These are phyloP conservation scores for Sabatieria punctata DNA, from an alignment of 2,888 invertebrate species.

Conservation along the genomic window DNA sequence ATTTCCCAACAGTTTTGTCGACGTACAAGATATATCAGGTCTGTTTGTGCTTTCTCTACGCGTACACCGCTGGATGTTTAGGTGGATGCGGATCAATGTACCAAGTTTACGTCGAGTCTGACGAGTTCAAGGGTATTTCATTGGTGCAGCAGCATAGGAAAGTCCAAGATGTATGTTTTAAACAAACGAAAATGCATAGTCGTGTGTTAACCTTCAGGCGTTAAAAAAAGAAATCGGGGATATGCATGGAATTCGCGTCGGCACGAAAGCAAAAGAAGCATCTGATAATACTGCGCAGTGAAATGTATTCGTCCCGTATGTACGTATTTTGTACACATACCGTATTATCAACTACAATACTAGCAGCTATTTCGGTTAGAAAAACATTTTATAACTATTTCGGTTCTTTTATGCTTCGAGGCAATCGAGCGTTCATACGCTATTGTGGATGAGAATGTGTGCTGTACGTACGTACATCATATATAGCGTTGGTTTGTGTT, in stretches of 20 bases:
- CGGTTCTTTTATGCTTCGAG: too few relatives aligned
- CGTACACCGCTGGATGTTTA: too few relatives aligned
- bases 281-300: too few relatives aligned
- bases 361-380: too few relatives aligned
- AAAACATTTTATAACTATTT: too few relatives aligned
- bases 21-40: slow-evolving; percentile 34
- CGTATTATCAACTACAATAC: too few relatives aligned
- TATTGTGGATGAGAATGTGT: too few relatives aligned
- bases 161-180: slow-evolving; percentile 25
- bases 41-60: slow-evolving; percentile 3
- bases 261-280: slow-evolving; percentile 51
- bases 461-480: too few relatives aligned
- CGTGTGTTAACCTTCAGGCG: slow-evolving; percentile 34
- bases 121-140: slow-evolving; percentile 33
- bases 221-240: slow-evolving; percentile 58
- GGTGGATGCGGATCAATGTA: slow-evolving; percentile 39
- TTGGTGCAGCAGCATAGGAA: slow-evolving; percentile 31
- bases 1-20: slow-evolving; percentile 27
- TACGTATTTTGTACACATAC: too few relatives aligned
- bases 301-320: too few relatives aligned
- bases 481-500: too few relatives aligned
- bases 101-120: slow-evolving; percentile 32
- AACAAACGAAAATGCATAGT: slow-evolving; percentile 24
- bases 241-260: slow-evolving; percentile 65
- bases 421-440: too few relatives aligned